phyloP scores from a whole-genome alignment of 2,888 invertebrate species.

The Drosophila niveifrons region DNA sequence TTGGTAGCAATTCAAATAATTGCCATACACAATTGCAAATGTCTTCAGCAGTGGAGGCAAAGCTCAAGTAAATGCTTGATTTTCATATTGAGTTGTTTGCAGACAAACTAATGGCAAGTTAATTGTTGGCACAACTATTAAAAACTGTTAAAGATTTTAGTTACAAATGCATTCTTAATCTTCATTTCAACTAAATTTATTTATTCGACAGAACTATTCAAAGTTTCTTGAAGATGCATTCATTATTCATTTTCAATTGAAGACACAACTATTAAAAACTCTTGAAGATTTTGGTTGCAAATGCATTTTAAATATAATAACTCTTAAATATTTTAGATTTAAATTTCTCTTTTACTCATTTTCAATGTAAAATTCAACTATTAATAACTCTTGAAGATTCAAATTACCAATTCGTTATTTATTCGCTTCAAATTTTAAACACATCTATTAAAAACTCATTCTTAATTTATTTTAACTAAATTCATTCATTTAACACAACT shows the following conservation, averaged over 20 bases:
- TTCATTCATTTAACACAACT: too few relatives aligned
- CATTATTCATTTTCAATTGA: too few relatives aligned
- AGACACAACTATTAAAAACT: too few relatives aligned
- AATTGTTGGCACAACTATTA: not conserved
- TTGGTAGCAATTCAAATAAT: conserved; percentile 70
- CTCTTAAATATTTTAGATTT: too few relatives aligned
- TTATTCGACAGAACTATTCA: too few relatives aligned
- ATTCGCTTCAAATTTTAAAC: not conserved
- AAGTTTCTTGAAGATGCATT: too few relatives aligned
- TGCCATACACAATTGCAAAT: conserved; percentile 38
- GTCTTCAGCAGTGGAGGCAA: conserved; percentile 4
- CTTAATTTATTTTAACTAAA: not conserved
- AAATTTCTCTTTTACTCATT: too few relatives aligned
- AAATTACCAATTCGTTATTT: too few relatives aligned
- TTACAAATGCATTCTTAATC: not conserved
- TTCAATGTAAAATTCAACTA: too few relatives aligned
- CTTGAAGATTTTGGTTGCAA: too few relatives aligned
- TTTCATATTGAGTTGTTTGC: not conserved
- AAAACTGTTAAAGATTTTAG: not conserved
- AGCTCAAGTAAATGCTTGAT: not conserved
- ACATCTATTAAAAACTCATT: too few relatives aligned
- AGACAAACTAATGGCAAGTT: not conserved
- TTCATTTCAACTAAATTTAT: not conserved
- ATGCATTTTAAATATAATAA: not conserved
- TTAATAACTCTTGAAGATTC: not conserved